A percentile compares a stretch with the other conserved stretches of the same genome.
These are phyloP conservation scores for Ramphastos sulfuratus DNA, from an alignment of 2,113 vertebrate species.

Conservation along the genomic window DNA sequence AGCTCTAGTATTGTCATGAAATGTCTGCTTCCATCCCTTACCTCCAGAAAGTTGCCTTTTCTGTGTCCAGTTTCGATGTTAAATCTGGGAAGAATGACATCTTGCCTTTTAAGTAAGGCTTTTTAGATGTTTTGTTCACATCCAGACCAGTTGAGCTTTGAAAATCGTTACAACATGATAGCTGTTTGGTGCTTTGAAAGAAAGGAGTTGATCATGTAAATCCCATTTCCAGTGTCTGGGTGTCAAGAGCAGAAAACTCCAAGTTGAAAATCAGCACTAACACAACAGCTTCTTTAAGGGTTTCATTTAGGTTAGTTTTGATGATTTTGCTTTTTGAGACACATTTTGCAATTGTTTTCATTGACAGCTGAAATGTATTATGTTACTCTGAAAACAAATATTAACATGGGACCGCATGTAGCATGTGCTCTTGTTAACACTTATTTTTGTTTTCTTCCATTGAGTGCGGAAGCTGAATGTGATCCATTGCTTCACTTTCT, in stretches of 20 bases:
- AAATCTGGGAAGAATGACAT: not conserved
- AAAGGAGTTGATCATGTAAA: not conserved
- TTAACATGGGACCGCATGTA: not conserved
- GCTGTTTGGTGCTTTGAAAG: not conserved
- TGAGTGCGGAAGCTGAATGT: not conserved
- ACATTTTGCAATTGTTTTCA: not conserved
- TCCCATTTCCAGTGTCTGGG: not conserved
- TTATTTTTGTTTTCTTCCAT: not conserved
- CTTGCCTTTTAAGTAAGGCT: not conserved
- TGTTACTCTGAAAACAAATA: not conserved
- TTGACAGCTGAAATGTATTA: not conserved
- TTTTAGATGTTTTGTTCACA: not conserved
- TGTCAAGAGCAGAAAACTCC: not conserved
- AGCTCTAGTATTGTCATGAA: not conserved
- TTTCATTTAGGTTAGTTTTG: not conserved
- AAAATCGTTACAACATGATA: not conserved
- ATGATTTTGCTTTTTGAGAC: not conserved
- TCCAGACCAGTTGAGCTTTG: not conserved
- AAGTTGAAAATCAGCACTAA: not conserved
- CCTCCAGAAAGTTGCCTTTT: not conserved
- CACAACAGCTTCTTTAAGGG: not conserved
- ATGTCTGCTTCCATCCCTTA: not conserved
- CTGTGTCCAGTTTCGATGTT: not conserved
- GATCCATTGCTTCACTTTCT: not conserved
- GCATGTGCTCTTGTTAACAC: not conserved